These are phyloP conservation scores for Spodoptera frugiperda DNA, from an alignment of 1,140 invertebrate genomes.

Conservation along the genomic window DNA sequence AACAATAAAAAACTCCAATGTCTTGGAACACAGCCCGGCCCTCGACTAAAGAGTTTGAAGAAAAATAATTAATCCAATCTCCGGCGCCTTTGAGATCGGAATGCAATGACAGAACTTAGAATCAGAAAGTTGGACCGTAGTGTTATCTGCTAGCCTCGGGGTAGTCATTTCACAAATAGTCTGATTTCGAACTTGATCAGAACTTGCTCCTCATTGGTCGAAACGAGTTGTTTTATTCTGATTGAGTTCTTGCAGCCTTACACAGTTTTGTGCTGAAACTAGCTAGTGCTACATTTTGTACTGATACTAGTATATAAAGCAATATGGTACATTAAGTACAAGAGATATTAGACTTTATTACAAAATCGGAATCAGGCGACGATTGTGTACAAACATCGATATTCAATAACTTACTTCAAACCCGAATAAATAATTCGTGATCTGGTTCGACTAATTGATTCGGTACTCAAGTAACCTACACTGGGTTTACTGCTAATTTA, in stretches of 20 bases:
- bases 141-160: constrained; percentile 27
- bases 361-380: too few species aligned
- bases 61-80: constrained; percentile 36
- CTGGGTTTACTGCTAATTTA: too few species aligned
- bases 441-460: too few species aligned
- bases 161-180: constrained; percentile 36
- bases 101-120: constrained; percentile 11
- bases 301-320: too few species aligned
- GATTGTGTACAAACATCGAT: too few species aligned
- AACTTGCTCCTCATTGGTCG: constrained; percentile 21
- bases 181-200: constrained; percentile 25
- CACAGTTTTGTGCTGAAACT: background rate
- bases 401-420: too few species aligned
- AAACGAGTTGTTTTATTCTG: constrained; percentile 22
- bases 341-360: too few species aligned
- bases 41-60: background rate
- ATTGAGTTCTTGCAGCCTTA: constrained; percentile 7
- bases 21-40: background rate
- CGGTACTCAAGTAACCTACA: too few species aligned
- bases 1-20: background rate
- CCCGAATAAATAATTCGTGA: too few species aligned
- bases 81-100: constrained; percentile 4
- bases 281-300: too few species aligned
- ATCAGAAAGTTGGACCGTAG: constrained; percentile 6
- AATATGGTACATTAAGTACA: too few species aligned